phyloP scores from a whole-genome alignment of 2,888 invertebrate species.

The Amphimallon solstitiale region DNA sequence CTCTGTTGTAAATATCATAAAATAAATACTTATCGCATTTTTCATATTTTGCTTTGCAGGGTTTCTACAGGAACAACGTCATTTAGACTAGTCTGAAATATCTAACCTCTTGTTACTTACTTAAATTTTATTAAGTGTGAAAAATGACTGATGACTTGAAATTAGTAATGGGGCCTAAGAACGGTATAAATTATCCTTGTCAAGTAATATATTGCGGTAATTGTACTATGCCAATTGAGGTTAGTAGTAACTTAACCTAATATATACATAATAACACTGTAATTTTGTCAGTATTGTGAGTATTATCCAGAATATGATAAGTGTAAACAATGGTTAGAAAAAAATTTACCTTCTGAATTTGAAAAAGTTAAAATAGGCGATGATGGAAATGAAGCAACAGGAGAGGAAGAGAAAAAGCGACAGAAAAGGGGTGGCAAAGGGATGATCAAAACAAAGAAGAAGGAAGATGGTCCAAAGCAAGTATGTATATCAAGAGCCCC shows the following conservation, averaged over 20 bases:
- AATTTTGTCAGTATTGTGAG: constrained; percentile 85
- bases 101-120: no score
- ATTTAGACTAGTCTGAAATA: no score
- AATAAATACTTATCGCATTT: no score
- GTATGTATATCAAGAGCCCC: constrained; percentile 89
- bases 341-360: constrained; percentile 92
- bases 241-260: constrained; percentile 56
- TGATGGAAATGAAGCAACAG: constrained; percentile 75
- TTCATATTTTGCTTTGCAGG: no score
- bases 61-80: no score
- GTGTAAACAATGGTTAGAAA: constrained; percentile 96
- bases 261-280: constrained; percentile 7
- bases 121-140: not conserved
- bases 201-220: constrained; percentile 92
- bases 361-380: constrained; percentile 83
- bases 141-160: constrained; percentile 69
- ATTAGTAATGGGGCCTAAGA: constrained; percentile 67
- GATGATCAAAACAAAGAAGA: constrained; percentile 94
- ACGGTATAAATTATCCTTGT: constrained; percentile 81
- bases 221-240: constrained; percentile 94
- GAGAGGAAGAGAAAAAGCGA: constrained; percentile 92
- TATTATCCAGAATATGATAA: constrained; percentile 97
- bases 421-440: constrained; percentile 98
- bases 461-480: constrained; percentile 87
- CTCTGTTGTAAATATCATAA: no score